Evolutionary conservation across 1,140 invertebrate genomes (phyloP), one percentile per base, ranked within the genome.

Genomic region (Acromyrmex charruanus): DNA sequence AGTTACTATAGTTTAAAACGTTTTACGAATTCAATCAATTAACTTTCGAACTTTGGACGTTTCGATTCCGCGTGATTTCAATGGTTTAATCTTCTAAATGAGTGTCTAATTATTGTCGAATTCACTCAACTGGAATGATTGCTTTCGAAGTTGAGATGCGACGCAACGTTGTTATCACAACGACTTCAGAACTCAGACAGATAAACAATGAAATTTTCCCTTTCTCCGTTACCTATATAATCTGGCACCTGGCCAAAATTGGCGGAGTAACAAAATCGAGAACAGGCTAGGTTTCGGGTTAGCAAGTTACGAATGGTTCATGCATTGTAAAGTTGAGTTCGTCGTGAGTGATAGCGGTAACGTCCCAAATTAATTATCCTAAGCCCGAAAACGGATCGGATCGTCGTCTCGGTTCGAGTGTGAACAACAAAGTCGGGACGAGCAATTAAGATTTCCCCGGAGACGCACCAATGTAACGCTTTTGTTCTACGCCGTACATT

Each of bases 171-270:
- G 63, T 85, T 79, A 72, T 85, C 59, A n/a, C 9, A 35, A 65
- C 61, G 25, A 55, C 53, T 65, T 82, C 55, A 51, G 18, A 12
- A 49, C 10, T 71, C 35, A 82, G 71, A 82, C 39, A 31, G 35
- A 63, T 63, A 81, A 90, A 89, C 88, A 90, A 90, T 89, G 59
- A 77, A 25, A 18, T 74, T 10, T 16, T 55, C 55, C 61, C 58
- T 31, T 77, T 69, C 55, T 3, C 14, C 55, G 49, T n/a, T 63
- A 25, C 59, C 68, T 69, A 51, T 81, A 51, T 63, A 82, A 49
- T 77, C 75, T 86, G 77, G 75, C 72, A 63, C 12, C 75, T 61
- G 51, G 49, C 88, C 68, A 88, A 88, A 89, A 89, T 55, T 86
- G 85, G 65, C 55, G 75, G 80, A 49, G 69, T 68, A 84, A 84